These are phyloP conservation scores for Etia nguti DNA, from an alignment of 2,113 vertebrate species.

Conservation along the genomic window DNA sequence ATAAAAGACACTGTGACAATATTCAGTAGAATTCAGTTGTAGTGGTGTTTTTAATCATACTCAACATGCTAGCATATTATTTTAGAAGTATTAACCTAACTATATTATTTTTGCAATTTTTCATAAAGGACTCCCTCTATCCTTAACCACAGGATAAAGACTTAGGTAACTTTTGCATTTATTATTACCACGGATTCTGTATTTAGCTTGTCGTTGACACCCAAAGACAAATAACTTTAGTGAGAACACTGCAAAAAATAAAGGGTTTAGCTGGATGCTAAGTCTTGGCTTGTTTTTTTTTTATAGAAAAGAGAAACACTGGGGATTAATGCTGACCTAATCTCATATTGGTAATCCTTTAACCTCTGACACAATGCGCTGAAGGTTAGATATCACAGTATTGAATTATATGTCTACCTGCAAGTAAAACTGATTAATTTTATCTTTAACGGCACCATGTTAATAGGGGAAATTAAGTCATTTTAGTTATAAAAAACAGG, in stretches of 20 bases:
- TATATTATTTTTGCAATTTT: background rate
- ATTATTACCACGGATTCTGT: background rate
- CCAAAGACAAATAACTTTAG: background rate
- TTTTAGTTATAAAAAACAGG: background rate
- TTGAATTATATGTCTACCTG: background rate
- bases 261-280: constrained; percentile 4
- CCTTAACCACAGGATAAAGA: background rate
- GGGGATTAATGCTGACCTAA: constrained; percentile 19
- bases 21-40: too few relatives aligned
- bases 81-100: background rate
- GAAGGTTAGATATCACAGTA: constrained; percentile 2
- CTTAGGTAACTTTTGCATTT: background rate
- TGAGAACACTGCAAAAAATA: background rate
- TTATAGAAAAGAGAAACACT: background rate
- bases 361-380: background rate
- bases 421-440: background rate
- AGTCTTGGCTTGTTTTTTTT: background rate
- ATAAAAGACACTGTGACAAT: background rate
- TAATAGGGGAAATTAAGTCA: background rate
- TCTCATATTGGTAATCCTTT: constrained; percentile 9
- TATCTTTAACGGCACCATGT: background rate
- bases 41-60: background rate
- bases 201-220: background rate
- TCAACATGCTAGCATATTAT: background rate
- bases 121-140: background rate